Evolutionary conservation across 2,797 vertebrate species (phyloP).

Genomic region (Oreonectes daqikongensis): DNA sequence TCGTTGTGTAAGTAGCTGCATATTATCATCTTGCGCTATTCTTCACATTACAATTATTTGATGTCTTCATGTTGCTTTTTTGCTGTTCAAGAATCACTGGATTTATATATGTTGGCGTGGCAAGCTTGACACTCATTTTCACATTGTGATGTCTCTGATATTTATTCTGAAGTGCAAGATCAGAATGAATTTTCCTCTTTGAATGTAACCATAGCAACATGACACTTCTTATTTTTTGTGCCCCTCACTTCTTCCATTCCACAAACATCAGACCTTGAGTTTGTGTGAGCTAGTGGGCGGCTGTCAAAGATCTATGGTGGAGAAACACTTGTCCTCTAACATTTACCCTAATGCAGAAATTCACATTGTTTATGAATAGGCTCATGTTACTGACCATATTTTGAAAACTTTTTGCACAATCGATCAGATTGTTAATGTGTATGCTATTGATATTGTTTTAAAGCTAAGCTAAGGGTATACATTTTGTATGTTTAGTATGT

Average conservation of each 20-base stretch:
- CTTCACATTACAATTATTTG: no score
- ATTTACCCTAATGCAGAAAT: background rate
- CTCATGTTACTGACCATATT: background rate
- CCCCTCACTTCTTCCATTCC: background rate
- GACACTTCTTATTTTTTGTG: background rate
- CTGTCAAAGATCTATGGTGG: slow-evolving; percentile 5
- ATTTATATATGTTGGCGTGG: background rate
- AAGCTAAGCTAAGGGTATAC: no score
- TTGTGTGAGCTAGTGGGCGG: slow-evolving; percentile 8
- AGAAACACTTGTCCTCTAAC: background rate
- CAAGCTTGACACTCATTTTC: background rate
- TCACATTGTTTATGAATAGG: background rate
- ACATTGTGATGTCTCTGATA: background rate
- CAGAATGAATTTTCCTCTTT: slow-evolving; percentile 8
- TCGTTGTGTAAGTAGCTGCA: slow-evolving; percentile 6
- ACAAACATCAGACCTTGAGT: slow-evolving; percentile 14
- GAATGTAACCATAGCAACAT: slow-evolving; percentile 53
- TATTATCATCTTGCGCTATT: background rate
- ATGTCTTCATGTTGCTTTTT: background rate
- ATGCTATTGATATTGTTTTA: no score
- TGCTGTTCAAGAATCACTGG: background rate
- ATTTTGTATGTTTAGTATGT: no score
- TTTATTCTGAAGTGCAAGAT: slow-evolving; percentile 5
- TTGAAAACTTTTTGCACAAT: no score
- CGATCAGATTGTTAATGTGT: no score